phyloP scores from a whole-genome alignment of 2,113 vertebrate species.

The Colossoma macropomum region DNA sequence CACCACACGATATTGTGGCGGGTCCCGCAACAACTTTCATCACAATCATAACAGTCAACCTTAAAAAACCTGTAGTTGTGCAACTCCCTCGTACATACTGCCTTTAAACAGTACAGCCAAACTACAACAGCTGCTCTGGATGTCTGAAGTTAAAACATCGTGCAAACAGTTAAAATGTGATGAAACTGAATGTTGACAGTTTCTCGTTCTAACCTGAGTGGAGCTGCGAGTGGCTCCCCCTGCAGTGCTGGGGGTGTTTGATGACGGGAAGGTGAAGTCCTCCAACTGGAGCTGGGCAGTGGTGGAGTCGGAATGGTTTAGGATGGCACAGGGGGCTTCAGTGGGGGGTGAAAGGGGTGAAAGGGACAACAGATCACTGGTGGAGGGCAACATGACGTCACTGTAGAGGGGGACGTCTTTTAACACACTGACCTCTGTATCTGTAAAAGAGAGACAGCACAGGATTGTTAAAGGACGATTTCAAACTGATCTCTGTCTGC shows the following conservation, averaged over 20 bases:
- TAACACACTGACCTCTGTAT: constrained; percentile 85
- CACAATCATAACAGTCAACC: too few species aligned
- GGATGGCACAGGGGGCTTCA: constrained; percentile 82
- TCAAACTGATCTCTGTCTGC: background rate
- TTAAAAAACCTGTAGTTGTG: too few species aligned
- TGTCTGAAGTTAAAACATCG: too few species aligned
- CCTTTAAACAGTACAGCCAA: too few species aligned
- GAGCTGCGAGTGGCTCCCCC: constrained; percentile 59
- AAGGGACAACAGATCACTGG: constrained; percentile 86
- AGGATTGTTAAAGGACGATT: background rate
- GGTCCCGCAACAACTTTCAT: too few species aligned
- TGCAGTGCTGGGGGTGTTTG: constrained; percentile 75
- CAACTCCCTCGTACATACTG: too few species aligned
- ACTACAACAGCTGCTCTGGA: too few species aligned
- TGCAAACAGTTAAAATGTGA: too few species aligned
- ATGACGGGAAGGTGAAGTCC: constrained; percentile 77
- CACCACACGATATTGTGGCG: too few species aligned
- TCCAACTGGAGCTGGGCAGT: constrained; percentile 12
- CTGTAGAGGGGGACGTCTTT: constrained; percentile 93
- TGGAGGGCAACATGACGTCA: constrained; percentile 94
- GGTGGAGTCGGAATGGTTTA: constrained; percentile 59
- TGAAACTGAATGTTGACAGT: too few species aligned
- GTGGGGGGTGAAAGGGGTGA: constrained; percentile 84
- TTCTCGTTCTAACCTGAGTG: background rate
- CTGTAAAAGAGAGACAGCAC: constrained; percentile 61